Evolutionary conservation across 2,113 vertebrate genomes (phyloP).

Genomic region (Pedionomus torquatus): DNA sequence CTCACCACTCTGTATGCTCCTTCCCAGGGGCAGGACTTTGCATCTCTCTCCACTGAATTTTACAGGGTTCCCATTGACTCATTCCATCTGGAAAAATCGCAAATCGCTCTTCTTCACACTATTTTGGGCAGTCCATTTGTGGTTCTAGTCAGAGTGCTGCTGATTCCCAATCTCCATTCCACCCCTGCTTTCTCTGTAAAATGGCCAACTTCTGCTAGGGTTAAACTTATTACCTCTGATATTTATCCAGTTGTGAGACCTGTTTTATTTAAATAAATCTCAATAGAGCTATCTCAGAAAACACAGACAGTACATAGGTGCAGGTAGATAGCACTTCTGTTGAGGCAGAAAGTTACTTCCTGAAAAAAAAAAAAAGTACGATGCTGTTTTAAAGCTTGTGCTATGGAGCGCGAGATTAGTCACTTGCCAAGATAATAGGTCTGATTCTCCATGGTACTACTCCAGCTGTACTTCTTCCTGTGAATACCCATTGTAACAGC

Average conservation of each 20-base stretch:
- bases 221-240: not conserved
- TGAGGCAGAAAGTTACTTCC: conserved; percentile 1
- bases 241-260: not conserved
- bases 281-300: not conserved
- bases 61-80: not conserved
- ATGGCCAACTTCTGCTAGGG: not conserved
- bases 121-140: not conserved
- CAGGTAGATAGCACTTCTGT: not conserved
- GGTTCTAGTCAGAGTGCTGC: fast-evolving
- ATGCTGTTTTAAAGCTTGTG: not conserved
- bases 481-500: not conserved
- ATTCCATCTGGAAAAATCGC: not conserved
- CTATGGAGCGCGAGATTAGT: not conserved
- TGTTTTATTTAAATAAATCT: not conserved
- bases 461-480: not conserved
- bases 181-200: not conserved
- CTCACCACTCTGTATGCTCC: not conserved
- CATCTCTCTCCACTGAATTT: not conserved
- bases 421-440: conserved; percentile 22
- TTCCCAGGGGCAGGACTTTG: not conserved
- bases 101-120: not conserved
- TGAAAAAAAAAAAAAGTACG: not conserved
- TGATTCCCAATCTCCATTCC: not conserved
- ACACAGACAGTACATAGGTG: not conserved
- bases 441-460: not conserved